Evolutionary conservation across 2,113 vertebrate species (phyloP).

Genomic region (Salvator merianae): DNA sequence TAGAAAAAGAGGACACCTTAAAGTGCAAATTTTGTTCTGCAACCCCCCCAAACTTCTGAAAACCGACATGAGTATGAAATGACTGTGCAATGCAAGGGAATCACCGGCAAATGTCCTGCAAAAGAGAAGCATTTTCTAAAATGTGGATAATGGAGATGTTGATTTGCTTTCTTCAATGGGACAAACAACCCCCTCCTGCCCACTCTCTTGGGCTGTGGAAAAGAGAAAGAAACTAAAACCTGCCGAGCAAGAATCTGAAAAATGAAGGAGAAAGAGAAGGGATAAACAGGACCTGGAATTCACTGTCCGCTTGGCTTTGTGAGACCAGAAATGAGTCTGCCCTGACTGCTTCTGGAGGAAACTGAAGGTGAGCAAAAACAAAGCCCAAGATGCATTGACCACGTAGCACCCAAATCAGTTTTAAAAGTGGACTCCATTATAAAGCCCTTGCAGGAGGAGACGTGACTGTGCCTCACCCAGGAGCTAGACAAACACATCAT

Average conservation of each 20-base stretch:
- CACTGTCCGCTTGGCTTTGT: background rate
- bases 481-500: no score
- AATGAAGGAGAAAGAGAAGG: background rate
- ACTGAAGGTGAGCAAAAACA: background rate
- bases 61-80: background rate
- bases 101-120: no score
- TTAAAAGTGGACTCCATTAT: no score
- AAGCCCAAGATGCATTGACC: background rate
- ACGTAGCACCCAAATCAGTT: background rate
- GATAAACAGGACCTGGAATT: rapidly evolving
- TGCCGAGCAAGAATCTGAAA: background rate
- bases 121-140: no score
- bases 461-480: no score
- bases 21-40: background rate
- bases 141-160: no score
- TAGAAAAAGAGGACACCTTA: background rate
- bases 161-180: background rate
- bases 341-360: background rate
- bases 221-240: no score
- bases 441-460: no score
- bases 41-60: background rate
- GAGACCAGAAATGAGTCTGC: background rate
- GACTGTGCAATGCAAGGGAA: background rate
- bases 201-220: background rate
- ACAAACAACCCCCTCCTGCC: no score